Evolutionary conservation across 2,113 vertebrate species (phyloP).

Genomic region (Ardeotis arabs): DNA sequence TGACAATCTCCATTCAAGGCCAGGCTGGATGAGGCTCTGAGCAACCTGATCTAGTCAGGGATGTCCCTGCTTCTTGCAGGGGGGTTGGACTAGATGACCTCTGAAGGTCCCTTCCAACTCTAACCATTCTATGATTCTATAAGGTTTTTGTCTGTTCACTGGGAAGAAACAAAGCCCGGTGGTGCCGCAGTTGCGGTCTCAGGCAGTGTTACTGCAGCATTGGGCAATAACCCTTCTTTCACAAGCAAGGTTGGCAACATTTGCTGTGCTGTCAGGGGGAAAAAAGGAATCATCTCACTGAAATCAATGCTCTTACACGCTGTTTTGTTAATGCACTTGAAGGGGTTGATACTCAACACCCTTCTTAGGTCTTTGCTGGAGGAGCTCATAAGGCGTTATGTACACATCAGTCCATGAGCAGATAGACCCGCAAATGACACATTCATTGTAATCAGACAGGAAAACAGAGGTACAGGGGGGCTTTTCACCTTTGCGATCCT

Average conservation of each 20-base stretch:
- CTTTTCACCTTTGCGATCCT: background rate
- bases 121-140: too few relatives aligned
- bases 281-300: background rate
- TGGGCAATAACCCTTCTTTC: background rate
- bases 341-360: background rate
- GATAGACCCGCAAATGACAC: rapidly evolving
- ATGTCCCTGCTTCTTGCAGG: too few relatives aligned
- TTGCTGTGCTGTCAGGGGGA: background rate
- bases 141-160: background rate
- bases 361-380: background rate
- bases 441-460: too few relatives aligned
- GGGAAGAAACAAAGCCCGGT: background rate
- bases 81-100: too few relatives aligned
- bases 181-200: background rate
- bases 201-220: rapidly evolving
- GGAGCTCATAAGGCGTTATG: background rate
- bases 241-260: background rate
- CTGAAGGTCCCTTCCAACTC: too few relatives aligned
- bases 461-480: background rate
- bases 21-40: too few relatives aligned
- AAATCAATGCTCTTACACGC: background rate
- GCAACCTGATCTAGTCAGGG: too few relatives aligned
- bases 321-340: rapidly evolving
- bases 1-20: background rate
- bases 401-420: background rate